Evolutionary conservation across 1,140 invertebrate species (phyloP), one percentile per base, ranked within the genome.

Genomic region (Atta texana): DNA sequence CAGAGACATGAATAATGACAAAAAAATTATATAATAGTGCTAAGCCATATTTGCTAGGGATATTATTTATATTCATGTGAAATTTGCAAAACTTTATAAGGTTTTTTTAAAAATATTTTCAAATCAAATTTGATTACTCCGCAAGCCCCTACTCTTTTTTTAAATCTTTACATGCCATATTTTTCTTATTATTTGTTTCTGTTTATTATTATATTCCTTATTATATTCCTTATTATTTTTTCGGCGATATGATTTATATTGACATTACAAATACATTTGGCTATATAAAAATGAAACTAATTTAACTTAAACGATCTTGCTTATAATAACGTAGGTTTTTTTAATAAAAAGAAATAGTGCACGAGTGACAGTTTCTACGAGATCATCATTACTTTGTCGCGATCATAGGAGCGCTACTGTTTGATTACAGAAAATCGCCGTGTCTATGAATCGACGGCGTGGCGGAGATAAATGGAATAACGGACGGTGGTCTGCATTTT

Each of bases 391-490:
- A 44, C 16, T 77, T 34, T 24, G 2, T 1, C 3, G 16, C 18
- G 18, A 57, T 71, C 78, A 2, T 24, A 21, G 34, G 39, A n/a
- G 44, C 16, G 10, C 34, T 5, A 59, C 34, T 51, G 61, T 82
- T 59, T 49, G 44, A 28, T 74, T 39, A 39, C 28, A 24, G 55
- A 59, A 34, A 63, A 74, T 61, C 8, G 68, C 31, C 64, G 5
- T 71, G 16, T 71, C 21, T 44, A 51, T 55, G 55, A 74, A 44
- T 44, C 39, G 39, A 44, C 39, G 39, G n/a, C 55, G 39, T 8
- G 4, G 18, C 59, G 39, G 8, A 63, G 55, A 75, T 84, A 74
- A 84, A 84, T 55, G 55, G 39, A 18, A 84, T 84, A 61, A 63
- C n/a, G 39, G n/a, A 14, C 57, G n/a, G 14, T 14, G 55, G 39